Base-by-base conservation (phyloP, 2,797 vertebrate species). In the Erethizon dorsatum region DNA sequence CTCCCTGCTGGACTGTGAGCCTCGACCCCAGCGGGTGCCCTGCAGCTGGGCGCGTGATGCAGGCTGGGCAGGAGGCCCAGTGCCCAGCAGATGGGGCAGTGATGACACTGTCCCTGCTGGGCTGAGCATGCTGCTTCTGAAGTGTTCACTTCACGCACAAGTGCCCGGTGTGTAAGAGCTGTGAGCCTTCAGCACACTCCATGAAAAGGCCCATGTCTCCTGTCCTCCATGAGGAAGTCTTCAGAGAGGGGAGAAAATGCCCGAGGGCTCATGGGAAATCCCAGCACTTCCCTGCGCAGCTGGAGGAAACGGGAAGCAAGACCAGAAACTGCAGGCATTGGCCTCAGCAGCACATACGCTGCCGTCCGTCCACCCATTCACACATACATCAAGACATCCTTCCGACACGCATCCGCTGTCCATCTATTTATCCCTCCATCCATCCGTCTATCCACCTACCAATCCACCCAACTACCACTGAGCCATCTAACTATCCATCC, bases 51-150 rank as follows among this genome's bases (percentile, higher is more conserved):
- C 17, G 24, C 54, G 2, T 59, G 41, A 18, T 31, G 4, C 41
- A 10, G 0, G 2, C 41, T 20, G 1, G 41, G 5, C 0, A 0
- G 5, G 3, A 2, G 1, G 8, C 37, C 69, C 4, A 1, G 67
- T 5, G 22, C 75, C 59, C 24, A 0, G 5, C 33, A 6, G 14
- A 33, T 1, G 22, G 37, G 59, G 33, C 50, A 0, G 0, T 6
- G 6, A 11, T 0, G 24, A 28, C 41, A 26, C 41, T 22, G 18
- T 20, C 33, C 52, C 6, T 37, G 31, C 1, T 28, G 52, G 59
- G 63, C 83, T 26, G 56, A 37, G 24, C 11, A 0, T 4, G 0
- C 17, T 22, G 41, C 0, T 8, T 17, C 2, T 41, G 13, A 71
- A 24, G 65, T 28, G 17, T 4, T 4, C 1, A n/a, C 1, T 28